Evolutionary conservation across 35 echinoderm and acorn worm species (phyloP), one percentile per base, ranked within the genome.

Genomic region (Diadema setosum): DNA sequence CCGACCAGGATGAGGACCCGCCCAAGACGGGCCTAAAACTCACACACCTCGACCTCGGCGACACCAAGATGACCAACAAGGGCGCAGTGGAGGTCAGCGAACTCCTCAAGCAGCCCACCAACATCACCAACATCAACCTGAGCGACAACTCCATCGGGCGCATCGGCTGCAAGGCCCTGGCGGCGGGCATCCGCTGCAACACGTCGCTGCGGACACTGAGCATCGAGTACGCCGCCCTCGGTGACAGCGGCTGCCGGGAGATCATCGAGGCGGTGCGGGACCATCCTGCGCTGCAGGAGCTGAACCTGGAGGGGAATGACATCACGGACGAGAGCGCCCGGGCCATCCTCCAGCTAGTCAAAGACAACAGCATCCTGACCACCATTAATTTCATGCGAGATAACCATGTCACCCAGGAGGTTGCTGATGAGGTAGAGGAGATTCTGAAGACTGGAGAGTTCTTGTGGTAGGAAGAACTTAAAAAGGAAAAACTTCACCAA

Each of bases 281-380:
- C 81, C 86, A 90, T 25, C 45, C 83, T 36, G 85, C 32, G 15
- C 21, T 96, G 0, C 56, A 74, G 31, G 94, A 96, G 81, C 65
- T 96, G 34, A 92, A 92, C 24, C 82, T 96, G 24, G 94, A 96
- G 41, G 94, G 90, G 20, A 96, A 96, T 50, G 64, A 76, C 14
- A 87, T 96, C 12, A 81, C 70, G 0, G 94, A 96, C 7, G 57
- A 65, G 40, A 87, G 84, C 49, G 90, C 87, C 0, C 65, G 83
- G 17, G 94, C 94, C 21, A 74, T 96, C 3, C 32, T 88, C 49
- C 75, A 92, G 69, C 82, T 96, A 34, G 81, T 96, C 11, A 87
- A 82, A 26, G 94, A 96, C 50, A 96, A 96, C 44, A 87, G 86
- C 30, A 29, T 82, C 9, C 75, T 96, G 11, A 34, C 67, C 6